Evolutionary conservation across 2,797 vertebrate species (phyloP), one percentile per base, ranked within the genome.

Genomic region (Anas georgica): DNA sequence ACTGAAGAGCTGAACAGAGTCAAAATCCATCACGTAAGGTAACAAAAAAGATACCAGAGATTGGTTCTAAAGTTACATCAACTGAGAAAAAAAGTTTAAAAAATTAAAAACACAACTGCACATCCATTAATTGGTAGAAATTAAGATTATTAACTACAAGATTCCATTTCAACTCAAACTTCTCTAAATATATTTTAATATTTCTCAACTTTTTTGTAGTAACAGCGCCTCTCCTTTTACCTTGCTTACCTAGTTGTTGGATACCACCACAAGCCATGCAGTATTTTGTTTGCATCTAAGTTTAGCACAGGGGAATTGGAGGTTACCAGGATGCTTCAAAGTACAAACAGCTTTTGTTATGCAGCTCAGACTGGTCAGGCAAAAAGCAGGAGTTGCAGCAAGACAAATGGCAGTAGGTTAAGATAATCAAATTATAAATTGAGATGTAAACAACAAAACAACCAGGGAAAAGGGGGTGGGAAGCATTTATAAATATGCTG

Each of bases 111-210:
- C 18, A 37, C 6, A 62, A 31, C 20, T 39, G 12, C 17, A 35
- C 0, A 0, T 1, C 16, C 0, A 52, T 8, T 4, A 68, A 63
- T 1, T 23, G 15, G 6, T 0, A 78, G 7, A 7, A 72, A 85
- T 20, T 6, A 31, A 41, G 83, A 37, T 28, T 18, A 66, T 25
- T 77, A 81, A 21, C 18, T 6, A 63, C 4, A 43, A 55, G 67
- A 69, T 3, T 63, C 39, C 25, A 59, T 25, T 54, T 83, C 8
- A 64, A 60, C 29, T 26, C 28, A 20, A 62, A 45, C 2, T 29
- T 3, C 9, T 81, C 25, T 17, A 72, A 41, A 26, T 0, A 7
- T 7, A 4, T 39, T 20, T 48, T 6, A 23, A 6, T 55, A 6
- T 7, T 54, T 58, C 46, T 52, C 9, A 2, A 10, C 20, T 33